Evolutionary conservation across 2,888 invertebrate species (phyloP).

Genomic region (Plagiodera versicolora): DNA sequence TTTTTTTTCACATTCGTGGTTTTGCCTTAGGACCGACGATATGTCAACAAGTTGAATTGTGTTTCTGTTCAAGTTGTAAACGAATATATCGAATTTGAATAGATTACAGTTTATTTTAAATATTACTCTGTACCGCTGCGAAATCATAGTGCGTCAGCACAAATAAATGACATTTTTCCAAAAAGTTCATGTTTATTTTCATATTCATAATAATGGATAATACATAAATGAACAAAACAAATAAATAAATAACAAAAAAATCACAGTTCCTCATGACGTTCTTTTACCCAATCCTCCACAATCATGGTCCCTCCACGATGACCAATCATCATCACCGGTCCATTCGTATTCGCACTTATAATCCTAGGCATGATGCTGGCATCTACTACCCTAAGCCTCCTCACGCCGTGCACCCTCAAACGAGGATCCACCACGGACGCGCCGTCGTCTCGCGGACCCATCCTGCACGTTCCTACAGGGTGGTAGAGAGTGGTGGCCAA

Average conservation of each 20-base stretch:
- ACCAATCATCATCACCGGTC: constrained; percentile 54
- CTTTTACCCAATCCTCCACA: constrained; percentile 43
- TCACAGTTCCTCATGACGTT: constrained; percentile 43
- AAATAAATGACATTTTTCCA: no score
- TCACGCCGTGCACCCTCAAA: constrained; percentile 68
- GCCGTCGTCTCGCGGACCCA: constrained; percentile 65
- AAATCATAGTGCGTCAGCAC: no score
- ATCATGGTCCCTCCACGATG: constrained; percentile 58
- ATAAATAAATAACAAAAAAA: not conserved
- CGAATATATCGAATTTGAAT: no score
- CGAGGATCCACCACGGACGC: constrained; percentile 66
- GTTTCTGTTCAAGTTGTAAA: no score
- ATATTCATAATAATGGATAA: constrained; percentile 1
- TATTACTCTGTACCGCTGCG: no score
- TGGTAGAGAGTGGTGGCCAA: constrained; percentile 43
- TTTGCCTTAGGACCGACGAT: not conserved
- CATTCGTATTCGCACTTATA: constrained; percentile 62
- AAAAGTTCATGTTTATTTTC: no score
- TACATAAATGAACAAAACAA: no score
- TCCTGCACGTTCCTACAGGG: constrained; percentile 49
- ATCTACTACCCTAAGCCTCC: constrained; percentile 72
- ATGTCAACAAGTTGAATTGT: no score
- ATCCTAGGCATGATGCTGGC: constrained; percentile 81
- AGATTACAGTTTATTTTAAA: no score
- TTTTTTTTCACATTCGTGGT: no score